Evolutionary conservation across 2,888 invertebrate genomes (phyloP), one percentile per base, ranked within the genome.

Genomic region (Cheilosia pagana): DNA sequence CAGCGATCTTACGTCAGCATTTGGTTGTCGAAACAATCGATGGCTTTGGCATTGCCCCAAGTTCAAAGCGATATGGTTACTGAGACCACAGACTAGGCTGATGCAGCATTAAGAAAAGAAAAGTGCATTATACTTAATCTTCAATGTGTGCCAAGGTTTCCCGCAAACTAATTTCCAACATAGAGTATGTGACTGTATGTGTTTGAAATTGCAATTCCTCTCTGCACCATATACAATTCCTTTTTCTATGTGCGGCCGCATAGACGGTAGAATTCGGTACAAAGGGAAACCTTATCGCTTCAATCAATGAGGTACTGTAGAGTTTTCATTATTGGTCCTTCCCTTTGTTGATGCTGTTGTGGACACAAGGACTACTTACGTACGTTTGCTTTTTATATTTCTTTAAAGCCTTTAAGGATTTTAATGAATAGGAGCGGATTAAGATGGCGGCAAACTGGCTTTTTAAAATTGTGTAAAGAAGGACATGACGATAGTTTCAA

Each of bases 1-100:
- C 0, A 1, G 14, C 19, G 41, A 53, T 43, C 43, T 28, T 43
- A 28, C 28, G 19, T 21, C 10, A 8, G 28, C n/a, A 48, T 31
- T 12, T 14, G 31, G 48, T 63, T 63, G 19, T 25, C 35, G 25
- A 28, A 43, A 19, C 31, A 19, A 55, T 35, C 48, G 45, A 57
- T 57, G 21, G 6, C 16, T 25, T 70, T 16, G n/a, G 8, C 21
- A 35, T 23, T 7, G 21, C 4, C 16, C 57, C 50, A 59, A 59
- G 70, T 59, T 59, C 48, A 59, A 59, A 59, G 50, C 59, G 16
- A 59, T 23, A 21, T 55, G 43, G 12, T 21, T n/a, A 25, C n/a
- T 48, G n/a, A 14, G 48, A 1, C 28, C 14, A 62, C 6, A 45
- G 10, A 8, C 63, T 48, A 12, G 35, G 3, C 35, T 35, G 12